Evolutionary conservation across 2,888 invertebrate species (phyloP), one percentile per base, ranked within the genome.

Genomic region (Apoda limacodes): DNA sequence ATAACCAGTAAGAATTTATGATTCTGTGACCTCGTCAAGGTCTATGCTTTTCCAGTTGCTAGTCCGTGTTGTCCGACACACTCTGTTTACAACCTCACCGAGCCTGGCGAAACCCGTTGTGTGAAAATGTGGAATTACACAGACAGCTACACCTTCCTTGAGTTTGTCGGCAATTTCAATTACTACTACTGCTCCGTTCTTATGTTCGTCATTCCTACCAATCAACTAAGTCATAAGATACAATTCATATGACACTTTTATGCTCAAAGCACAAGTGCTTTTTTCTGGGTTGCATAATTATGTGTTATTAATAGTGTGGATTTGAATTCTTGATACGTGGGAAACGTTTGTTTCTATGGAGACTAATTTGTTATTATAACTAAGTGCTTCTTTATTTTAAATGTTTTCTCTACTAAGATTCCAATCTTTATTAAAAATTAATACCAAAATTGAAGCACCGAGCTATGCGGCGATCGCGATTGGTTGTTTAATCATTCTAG

Each of bases 21-120:
- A n/a, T n/a, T n/a, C n/a, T n/a, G n/a, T n/a, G n/a, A 38, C 46
- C 48, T 40, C 63, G 67, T 68, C 70, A 70, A 70, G 70, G 69
- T 63, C 64, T 48, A 42, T 47, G 48, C 45, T 38, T 50, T 42
- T 35, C 42, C 50, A 58, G 53, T 47, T 52, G 51, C 41, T 44
- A 42, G 45, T 47, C 53, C 42, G 47, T 48, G 45, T 30, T 34
- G 35, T 45, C 51, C 55, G 74, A 69, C 69, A 72, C 72, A 72
- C 53, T 74, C 74, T 74, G 74, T 66, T 74, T 72, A 53, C 7
- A 37, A 49, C 50, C 48, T 41, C 52, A 54, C 50, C 59, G 61
- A 55, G 52, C 52, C 43, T 43, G 40, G 50, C 47, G 52, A 56
- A 60, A 61, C 61, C 65, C 59, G 66, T 64, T 66, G 63, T 57